phyloP scores from a whole-genome alignment of 2,797 vertebrate species.

The Amniataba percoides region DNA sequence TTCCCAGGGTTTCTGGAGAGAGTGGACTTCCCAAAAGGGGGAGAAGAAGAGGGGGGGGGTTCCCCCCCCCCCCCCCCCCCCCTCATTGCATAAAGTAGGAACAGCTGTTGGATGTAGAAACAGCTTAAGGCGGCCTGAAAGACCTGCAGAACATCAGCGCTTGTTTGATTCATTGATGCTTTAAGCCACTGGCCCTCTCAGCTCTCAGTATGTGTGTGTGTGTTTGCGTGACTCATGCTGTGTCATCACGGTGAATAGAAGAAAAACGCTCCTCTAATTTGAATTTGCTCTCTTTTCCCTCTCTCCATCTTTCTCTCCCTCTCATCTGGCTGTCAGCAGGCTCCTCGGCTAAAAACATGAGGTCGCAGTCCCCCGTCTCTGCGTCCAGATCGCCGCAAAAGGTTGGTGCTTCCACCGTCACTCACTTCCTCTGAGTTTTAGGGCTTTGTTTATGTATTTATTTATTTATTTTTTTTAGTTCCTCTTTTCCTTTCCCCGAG shows the following conservation, averaged over 20 bases:
- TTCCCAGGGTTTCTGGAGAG: constrained; percentile 50
- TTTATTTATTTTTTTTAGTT: not conserved
- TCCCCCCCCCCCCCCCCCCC: constrained; percentile 6
- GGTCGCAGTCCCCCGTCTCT: constrained; percentile 91
- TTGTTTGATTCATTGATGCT: constrained; percentile 73
- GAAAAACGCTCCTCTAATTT: constrained; percentile 52
- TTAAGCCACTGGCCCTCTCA: constrained; percentile 61
- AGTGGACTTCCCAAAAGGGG: constrained; percentile 56
- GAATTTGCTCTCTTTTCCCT: constrained; percentile 35
- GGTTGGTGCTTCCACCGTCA: constrained; percentile 82
- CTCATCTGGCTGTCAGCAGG: constrained; percentile 84
- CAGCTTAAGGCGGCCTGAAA: constrained; percentile 68
- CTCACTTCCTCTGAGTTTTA: constrained; percentile 13
- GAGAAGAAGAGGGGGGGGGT: constrained; percentile 59
- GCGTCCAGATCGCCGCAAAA: constrained; percentile 96
- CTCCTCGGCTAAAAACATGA: constrained; percentile 92
- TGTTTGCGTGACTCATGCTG: constrained; percentile 71
- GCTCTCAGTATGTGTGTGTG: constrained; percentile 51
- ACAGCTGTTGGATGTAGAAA: constrained; percentile 76
- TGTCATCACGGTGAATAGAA: constrained; percentile 50
- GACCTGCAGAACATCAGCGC: constrained; percentile 68
- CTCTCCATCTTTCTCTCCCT: not conserved
- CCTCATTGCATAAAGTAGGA: constrained; percentile 51
- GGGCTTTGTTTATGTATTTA: not conserved
- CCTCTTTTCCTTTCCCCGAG: constrained; percentile 27